Evolutionary conservation across 2,888 invertebrate genomes (phyloP).

Genomic region (Pantelozetes paolii): DNA sequence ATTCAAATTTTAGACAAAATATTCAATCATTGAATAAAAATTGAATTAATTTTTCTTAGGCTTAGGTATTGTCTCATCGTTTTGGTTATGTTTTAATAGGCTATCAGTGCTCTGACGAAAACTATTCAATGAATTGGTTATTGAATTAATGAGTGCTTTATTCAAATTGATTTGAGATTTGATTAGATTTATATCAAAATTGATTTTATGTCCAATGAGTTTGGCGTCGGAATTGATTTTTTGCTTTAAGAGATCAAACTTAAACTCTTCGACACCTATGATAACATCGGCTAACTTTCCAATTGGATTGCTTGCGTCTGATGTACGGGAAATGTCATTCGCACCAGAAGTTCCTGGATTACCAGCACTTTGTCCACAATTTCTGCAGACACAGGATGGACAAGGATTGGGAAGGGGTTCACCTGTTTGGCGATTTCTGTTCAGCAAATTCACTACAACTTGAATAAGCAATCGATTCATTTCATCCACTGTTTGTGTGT

Average conservation of each 20-base stretch:
- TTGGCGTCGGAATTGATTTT: slow-evolving; percentile 12
- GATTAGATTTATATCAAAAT: slow-evolving; percentile 6
- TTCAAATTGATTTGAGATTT: background rate
- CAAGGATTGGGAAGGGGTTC: background rate
- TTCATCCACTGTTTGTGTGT: background rate
- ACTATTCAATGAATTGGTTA: background rate
- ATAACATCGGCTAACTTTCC: slow-evolving; percentile 18
- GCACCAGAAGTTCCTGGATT: no score
- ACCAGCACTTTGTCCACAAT: background rate
- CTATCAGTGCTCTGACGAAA: background rate
- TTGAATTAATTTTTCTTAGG: background rate
- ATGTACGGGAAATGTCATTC: no score
- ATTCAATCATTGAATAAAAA: background rate
- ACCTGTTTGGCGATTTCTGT: background rate
- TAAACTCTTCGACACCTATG: slow-evolving; percentile 31
- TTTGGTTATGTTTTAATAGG: background rate
- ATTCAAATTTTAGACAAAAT: no score
- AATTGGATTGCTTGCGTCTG: background rate
- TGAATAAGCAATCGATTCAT: slow-evolving; percentile 1
- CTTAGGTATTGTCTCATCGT: background rate
- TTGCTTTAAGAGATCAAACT: background rate
- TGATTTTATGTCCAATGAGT: background rate
- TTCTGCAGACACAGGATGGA: slow-evolving; percentile 18
- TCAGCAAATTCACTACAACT: background rate
- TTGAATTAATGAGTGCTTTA: background rate